Base-by-base conservation (phyloP, 1,140 invertebrate species). In the Cheumatopsyche charites region DNA sequence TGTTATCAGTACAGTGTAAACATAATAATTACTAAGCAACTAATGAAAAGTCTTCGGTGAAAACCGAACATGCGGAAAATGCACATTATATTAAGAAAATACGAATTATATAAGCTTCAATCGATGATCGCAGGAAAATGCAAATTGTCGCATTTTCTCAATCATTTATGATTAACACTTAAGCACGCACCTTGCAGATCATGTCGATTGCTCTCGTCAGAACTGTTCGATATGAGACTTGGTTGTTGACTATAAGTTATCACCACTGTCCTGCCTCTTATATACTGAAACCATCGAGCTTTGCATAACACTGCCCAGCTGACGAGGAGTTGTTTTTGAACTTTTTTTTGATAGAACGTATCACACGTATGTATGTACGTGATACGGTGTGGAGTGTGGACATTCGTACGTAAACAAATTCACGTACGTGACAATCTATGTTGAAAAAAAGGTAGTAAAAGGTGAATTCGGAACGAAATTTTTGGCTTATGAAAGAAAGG, bases 261-360 rank as follows among this genome's bases (percentile, higher is more conserved):
- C 29, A 63, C 26, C n/a, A 42, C n/a, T 23, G 9, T 11, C n/a
- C 29, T 43, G 29, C 23, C 1, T 26, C 41, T 63, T 63, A 17
- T 63, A 63, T 63, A 63, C 29, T 17, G 29, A 63, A 43, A 42
- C 41, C 12, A 23, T 42, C 42, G 62, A 63, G 62, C 62, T 63
- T 63, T 63, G 62, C 62, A 63, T 63, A 63, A 63, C 19, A 63
- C 26, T 36, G 29, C 29, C 62, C 62, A 42, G 62, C 19, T 19
- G 55, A 49, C 45, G 3, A n/a, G n/a, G n/a, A 13, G 62, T 43
- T 63, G 19, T 58, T 58, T 41, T 62, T 5, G 12, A 42, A 63
- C 29, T 63, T 43, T 63, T 42, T 42, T 42, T 29, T 41, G 26
- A 21, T 42, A 26, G 29, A 1, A 63, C 15, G 12, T 42, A 12